Percentiles rank a stretch among this genome's conserved stretches.
These are phyloP conservation scores for Mandrillus leucophaeus DNA, from an alignment of 2,113 vertebrate genomes.

Conservation along the genomic window DNA sequence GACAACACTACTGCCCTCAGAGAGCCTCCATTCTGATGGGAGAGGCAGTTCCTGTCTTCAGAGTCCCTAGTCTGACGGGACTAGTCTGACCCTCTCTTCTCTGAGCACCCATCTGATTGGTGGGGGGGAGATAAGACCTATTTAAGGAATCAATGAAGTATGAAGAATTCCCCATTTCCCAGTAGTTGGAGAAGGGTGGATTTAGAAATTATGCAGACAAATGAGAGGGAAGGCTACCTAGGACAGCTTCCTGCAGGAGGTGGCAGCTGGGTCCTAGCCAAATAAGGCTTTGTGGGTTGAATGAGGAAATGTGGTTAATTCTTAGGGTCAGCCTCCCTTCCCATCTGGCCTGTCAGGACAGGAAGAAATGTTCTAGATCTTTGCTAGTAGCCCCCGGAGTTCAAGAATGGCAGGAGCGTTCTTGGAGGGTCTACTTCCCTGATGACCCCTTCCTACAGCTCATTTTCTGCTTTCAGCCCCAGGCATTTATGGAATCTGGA, in stretches of 20 bases:
- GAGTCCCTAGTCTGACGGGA: background rate
- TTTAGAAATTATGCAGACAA: constrained; percentile 3
- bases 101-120: background rate
- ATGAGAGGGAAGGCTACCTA: background rate
- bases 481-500: background rate
- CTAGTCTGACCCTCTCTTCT: too few relatives aligned
- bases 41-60: background rate
- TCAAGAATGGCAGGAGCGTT: background rate
- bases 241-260: background rate
- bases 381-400: background rate
- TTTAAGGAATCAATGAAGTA: background rate
- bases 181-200: background rate
- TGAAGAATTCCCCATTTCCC: background rate
- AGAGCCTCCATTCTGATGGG: background rate
- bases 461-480: background rate
- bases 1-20: background rate
- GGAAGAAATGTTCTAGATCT: constrained; percentile 6
- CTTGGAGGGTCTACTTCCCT: background rate
- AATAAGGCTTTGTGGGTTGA: background rate
- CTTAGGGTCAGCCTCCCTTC: background rate
- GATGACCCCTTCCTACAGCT: background rate
- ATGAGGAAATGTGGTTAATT: background rate
- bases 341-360: background rate
- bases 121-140: background rate
- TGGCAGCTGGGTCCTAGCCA: background rate